Evolutionary conservation across 2,888 invertebrate genomes (phyloP), one percentile per base, ranked within the genome.

Genomic region (Eupithecia subumbrata): DNA sequence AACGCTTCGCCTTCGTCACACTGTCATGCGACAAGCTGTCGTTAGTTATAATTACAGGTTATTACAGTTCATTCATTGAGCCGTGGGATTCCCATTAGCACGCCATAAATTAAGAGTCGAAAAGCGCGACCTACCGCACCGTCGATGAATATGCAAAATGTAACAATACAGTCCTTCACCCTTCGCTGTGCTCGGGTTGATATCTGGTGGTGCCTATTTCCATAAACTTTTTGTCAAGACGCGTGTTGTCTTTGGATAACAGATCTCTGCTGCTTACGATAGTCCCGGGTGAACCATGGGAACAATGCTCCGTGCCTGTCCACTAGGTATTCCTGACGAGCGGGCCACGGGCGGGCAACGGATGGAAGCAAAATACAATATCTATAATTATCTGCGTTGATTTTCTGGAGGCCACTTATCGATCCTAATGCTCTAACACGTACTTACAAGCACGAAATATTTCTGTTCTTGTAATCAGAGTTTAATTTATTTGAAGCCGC

Each of bases 81-180:
- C 64, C 76, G 80, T 70, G 70, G 76, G 78, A 80, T 82, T 60
- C 77, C 72, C 81, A 83, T 84, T 84, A 84, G 81, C 83, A 82
- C 82, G 81, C 82, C 83, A 86, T 84, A 83, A 82, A 83, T 83
- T 82, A 80, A 82, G 77, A 84, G 14, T 60, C 83, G 83, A 86
- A 87, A 87, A 86, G 83, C 83, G 83, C 85, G 89, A 89, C 88
- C 88, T 89, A 87, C 89, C 88, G 81, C 88, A 83, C 80, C 84
- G 82, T 83, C 81, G 83, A 84, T 87, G 85, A 88, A 88, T 89
- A 90, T 89, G 88, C 87, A 85, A 88, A 81, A 81, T 84, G 85
- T 86, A 88, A 86, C 84, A 85, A 85, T n/a, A 81, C 81, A 81
- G 82, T 78, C 80, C 79, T 81, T 81, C 73, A 81, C 82, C 84